These are phyloP conservation scores for Pachydiplax longipennis DNA, from an alignment of 2,888 invertebrate species.

Conservation along the genomic window DNA sequence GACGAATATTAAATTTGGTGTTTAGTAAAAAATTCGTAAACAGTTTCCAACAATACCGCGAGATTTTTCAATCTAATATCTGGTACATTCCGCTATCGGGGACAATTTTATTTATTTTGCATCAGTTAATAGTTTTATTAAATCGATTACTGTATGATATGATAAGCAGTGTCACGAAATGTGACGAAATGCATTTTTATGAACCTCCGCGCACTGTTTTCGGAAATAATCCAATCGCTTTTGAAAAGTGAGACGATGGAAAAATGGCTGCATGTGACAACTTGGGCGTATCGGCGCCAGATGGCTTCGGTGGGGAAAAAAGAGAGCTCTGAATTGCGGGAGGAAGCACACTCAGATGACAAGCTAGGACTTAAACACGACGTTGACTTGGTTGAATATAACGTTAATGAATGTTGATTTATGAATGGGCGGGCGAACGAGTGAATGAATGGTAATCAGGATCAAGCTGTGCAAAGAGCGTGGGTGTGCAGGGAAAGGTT, in stretches of 20 bases:
- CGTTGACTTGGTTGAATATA: background rate
- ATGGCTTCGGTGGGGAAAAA: background rate
- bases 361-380: background rate
- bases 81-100: no score
- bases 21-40: no score
- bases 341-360: background rate
- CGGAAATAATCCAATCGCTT: no score
- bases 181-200: no score
- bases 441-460: constrained; percentile 19
- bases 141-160: no score
- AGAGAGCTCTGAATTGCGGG: background rate
- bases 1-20: no score
- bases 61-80: no score
- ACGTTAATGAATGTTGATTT: constrained; percentile 27
- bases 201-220: no score
- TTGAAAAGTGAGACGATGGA: background rate
- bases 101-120: no score
- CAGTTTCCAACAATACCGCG: no score
- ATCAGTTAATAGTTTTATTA: no score
- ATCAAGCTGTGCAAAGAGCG: background rate
- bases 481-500: background rate
- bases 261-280: background rate
- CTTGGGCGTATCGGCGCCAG: background rate
- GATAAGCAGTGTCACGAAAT: no score
- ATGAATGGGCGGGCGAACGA: background rate